A percentile compares a stretch with the other conserved stretches of the same genome.
Evolutionary conservation across 2,113 vertebrate species (phyloP).

Genomic region (Heliornis fulica): DNA sequence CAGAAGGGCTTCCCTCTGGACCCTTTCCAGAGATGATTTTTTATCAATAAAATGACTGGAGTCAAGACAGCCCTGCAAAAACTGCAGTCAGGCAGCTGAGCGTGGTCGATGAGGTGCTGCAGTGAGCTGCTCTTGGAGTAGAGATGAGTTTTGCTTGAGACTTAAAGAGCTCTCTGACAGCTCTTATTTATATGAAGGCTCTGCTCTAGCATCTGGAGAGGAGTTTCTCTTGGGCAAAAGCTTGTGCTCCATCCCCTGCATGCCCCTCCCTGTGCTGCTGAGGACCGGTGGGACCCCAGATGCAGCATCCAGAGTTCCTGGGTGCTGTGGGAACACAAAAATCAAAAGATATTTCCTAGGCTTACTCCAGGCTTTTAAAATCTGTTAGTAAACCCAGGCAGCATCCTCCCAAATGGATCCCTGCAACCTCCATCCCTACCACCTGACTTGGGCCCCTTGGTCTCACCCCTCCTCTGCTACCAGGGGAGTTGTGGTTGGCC

Average conservation of each 20-base stretch:
- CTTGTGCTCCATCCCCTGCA: not conserved
- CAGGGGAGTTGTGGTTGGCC: rapidly evolving
- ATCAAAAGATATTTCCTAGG: not conserved
- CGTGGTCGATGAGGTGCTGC: not conserved
- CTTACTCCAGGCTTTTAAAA: not conserved
- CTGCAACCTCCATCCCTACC: not conserved
- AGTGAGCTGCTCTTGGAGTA: not conserved
- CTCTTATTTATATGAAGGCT: not conserved
- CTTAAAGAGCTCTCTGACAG: not conserved
- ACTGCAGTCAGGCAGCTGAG: not conserved
- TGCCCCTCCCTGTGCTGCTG: no score
- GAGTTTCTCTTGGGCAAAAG: not conserved
- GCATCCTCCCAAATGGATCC: not conserved
- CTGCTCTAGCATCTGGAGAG: not conserved
- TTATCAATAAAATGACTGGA: not conserved
- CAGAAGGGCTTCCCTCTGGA: not conserved
- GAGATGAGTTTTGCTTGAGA: not conserved
- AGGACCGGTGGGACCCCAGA: not conserved
- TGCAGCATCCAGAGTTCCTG: not conserved
- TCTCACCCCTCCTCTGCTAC: not conserved
- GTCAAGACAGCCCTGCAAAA: not conserved
- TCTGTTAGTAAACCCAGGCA: not conserved
- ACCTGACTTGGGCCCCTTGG: rapidly evolving
- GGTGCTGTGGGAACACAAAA: not conserved
- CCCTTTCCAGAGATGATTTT: not conserved